A percentile compares a stretch with the other conserved stretches of the same genome.
These are phyloP conservation scores for Empidonax traillii DNA, from an alignment of 2,113 vertebrate species.

Conservation along the genomic window DNA sequence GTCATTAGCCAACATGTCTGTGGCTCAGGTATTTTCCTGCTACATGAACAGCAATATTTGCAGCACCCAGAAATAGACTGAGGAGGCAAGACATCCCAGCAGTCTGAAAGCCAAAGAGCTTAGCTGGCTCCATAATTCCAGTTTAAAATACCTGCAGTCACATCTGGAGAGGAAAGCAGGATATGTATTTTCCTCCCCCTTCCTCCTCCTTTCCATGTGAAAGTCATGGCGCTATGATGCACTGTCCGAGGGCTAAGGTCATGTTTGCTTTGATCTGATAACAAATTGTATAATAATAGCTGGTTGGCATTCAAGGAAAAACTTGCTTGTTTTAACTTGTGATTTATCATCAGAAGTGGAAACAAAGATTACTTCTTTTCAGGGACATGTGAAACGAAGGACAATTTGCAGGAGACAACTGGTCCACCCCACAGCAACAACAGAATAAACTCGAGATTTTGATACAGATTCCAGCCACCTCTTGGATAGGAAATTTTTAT, in stretches of 20 bases:
- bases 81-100: background rate
- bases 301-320: background rate
- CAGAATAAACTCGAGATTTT: background rate
- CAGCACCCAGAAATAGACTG: background rate
- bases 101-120: background rate
- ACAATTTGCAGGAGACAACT: background rate
- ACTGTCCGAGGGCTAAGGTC: background rate
- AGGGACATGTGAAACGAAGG: background rate
- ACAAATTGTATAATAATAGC: slow-evolving; percentile 10
- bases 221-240: background rate
- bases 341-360: background rate
- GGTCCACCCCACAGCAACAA: background rate
- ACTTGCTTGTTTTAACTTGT: background rate
- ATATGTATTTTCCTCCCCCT: background rate
- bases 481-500: background rate
- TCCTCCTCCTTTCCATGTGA: background rate
- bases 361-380: background rate
- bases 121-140: background rate
- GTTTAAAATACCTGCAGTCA: slow-evolving; percentile 13
- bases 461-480: background rate
- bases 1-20: background rate
- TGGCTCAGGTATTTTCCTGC: background rate
- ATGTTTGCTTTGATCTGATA: slow-evolving; percentile 50
- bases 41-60: background rate
- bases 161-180: slow-evolving; percentile 14